phyloP scores from a whole-genome alignment of 1,140 invertebrate genomes.

The Aphidius ervi region DNA sequence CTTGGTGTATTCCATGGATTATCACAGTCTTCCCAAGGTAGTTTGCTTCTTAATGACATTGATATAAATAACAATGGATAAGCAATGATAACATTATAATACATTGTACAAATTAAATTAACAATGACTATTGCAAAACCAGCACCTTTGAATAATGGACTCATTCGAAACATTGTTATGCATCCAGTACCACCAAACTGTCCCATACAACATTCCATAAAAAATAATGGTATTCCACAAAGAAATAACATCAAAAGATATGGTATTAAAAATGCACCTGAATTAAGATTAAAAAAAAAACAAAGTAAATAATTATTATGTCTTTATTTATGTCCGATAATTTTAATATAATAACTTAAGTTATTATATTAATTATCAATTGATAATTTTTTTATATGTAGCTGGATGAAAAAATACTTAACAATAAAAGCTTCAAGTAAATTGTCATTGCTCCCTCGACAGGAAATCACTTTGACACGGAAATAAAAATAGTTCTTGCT shows the following conservation, averaged over 20 bases:
- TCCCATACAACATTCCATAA: conserved; percentile 82
- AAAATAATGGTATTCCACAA: conserved; percentile 84
- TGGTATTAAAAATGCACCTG: conserved; percentile 74
- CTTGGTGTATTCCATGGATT: conserved; percentile 83
- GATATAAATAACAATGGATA: conserved; percentile 85
- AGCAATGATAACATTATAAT: conserved; percentile 90
- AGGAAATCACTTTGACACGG: conserved; percentile 23
- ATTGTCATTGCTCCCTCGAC: conserved; percentile 30
- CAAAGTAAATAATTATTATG: background rate
- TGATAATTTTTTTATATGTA: too few species aligned
- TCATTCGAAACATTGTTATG: conserved; percentile 70
- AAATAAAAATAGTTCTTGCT: conserved; percentile 15
- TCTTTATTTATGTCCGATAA: background rate
- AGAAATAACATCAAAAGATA: conserved; percentile 72
- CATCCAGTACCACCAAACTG: conserved; percentile 81
- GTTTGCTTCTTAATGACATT: conserved; percentile 62
- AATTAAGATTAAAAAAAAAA: background rate
- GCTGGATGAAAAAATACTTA: too few species aligned
- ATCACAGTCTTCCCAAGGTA: conserved; percentile 84
- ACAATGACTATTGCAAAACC: conserved; percentile 80
- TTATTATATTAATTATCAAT: too few species aligned
- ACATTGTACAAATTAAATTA: conserved; percentile 84
- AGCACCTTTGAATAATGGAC: conserved; percentile 84
- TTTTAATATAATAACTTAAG: too few species aligned
- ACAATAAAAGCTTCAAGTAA: conserved; percentile 29